Evolutionary conservation across 2,888 invertebrate species (phyloP).

Genomic region (Philhelius pedissequus): DNA sequence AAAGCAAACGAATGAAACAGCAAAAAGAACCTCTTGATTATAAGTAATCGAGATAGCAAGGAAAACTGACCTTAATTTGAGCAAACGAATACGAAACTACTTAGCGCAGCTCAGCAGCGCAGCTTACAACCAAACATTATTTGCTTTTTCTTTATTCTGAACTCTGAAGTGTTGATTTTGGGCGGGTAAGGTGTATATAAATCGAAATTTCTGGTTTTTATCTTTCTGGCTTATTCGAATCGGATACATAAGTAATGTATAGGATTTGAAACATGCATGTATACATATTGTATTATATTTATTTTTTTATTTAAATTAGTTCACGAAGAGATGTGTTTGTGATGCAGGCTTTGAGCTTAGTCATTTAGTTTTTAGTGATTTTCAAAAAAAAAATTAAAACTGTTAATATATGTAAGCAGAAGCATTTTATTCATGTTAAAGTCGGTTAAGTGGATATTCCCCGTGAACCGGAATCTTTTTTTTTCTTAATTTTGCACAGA

Average conservation of each 20-base stretch:
- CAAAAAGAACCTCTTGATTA: not conserved
- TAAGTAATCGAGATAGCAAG: conserved; percentile 1
- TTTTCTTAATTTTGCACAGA: not conserved
- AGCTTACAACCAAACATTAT: not conserved
- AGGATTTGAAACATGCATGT: not conserved
- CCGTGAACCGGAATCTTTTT: not conserved
- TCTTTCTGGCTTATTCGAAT: not conserved
- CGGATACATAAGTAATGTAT: not conserved
- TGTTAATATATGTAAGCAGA: not conserved
- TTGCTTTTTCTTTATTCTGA: not conserved
- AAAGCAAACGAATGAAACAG: conserved; percentile 14
- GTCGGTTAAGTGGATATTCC: not conserved
- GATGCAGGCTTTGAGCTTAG: not conserved
- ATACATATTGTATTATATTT: not conserved
- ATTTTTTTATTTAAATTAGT: not conserved
- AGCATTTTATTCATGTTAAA: not conserved
- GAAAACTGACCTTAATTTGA: conserved; percentile 46
- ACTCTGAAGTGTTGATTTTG: not conserved
- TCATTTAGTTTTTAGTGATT: not conserved
- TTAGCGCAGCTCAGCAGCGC: not conserved
- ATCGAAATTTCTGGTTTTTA: not conserved
- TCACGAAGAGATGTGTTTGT: not conserved
- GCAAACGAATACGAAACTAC: not conserved
- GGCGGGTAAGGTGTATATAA: not conserved
- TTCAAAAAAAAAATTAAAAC: not conserved